Evolutionary conservation across 2,797 vertebrate species (phyloP).

Genomic region (Malurus leucopterus): DNA sequence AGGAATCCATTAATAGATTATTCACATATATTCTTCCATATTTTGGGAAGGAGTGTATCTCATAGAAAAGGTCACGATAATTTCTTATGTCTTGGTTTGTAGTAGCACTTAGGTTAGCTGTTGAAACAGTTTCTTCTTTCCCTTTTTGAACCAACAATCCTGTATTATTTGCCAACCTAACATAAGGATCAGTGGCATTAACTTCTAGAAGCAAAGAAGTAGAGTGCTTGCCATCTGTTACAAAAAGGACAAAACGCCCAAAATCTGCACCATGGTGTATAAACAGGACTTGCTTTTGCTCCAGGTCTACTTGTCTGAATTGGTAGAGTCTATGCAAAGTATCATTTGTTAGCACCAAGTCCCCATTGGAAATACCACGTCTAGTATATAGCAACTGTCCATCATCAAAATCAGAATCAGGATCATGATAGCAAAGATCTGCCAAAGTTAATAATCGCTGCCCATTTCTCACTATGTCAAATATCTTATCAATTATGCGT

Average conservation of each 20-base stretch:
- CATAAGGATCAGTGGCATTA: slow-evolving; percentile 80
- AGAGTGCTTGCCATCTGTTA: slow-evolving; percentile 88
- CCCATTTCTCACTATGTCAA: slow-evolving; percentile 79
- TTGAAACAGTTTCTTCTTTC: slow-evolving; percentile 68
- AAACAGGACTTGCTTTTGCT: slow-evolving; percentile 82
- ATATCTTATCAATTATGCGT: slow-evolving; percentile 81
- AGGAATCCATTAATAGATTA: slow-evolving; percentile 60
- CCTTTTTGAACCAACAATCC: slow-evolving; percentile 86
- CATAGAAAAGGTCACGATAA: slow-evolving; percentile 74
- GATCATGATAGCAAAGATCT: slow-evolving; percentile 85
- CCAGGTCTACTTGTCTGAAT: slow-evolving; percentile 84
- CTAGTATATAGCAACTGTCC: slow-evolving; percentile 82
- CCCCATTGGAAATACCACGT: slow-evolving; percentile 86
- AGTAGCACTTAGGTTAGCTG: slow-evolving; percentile 78
- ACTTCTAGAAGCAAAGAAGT: slow-evolving; percentile 84
- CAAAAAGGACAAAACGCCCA: slow-evolving; percentile 86
- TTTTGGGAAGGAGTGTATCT: slow-evolving; percentile 72
- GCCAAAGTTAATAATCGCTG: slow-evolving; percentile 81
- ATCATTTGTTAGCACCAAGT: slow-evolving; percentile 83
- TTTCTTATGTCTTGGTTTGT: slow-evolving; percentile 87
- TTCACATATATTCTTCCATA: slow-evolving; percentile 76
- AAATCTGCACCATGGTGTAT: slow-evolving; percentile 78
- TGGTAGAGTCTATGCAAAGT: slow-evolving; percentile 81
- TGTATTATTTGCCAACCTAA: slow-evolving; percentile 80
- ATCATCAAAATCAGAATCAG: slow-evolving; percentile 86